Conservation (phyloP, 2,113 vertebrate genomes). For the Dromiciops gliroides region DNA sequence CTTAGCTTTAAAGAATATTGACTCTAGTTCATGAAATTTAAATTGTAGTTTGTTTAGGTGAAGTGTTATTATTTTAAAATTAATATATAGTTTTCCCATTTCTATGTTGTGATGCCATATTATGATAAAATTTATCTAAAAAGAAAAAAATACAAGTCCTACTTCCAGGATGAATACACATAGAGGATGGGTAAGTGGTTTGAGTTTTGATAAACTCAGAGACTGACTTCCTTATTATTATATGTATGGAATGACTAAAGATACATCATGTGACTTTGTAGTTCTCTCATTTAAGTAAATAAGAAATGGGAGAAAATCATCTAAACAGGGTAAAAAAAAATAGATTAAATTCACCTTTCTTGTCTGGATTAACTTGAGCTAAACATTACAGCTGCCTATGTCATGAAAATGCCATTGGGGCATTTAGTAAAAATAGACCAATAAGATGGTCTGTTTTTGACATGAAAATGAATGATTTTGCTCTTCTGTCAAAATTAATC, state of each 20-base stretch:
- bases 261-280: background rate
- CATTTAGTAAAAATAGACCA: constrained; percentile 71
- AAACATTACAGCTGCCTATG: constrained; percentile 65
- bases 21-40: background rate
- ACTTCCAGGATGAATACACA: background rate
- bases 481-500: constrained; percentile 77
- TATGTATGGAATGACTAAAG: background rate
- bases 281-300: constrained; percentile 48
- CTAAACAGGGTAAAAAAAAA: constrained; percentile 53
- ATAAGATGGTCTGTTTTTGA: constrained; percentile 65
- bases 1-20: background rate
- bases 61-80: background rate
- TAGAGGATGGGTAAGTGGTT: background rate
- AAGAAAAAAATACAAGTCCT: background rate
- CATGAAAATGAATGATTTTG: constrained; percentile 79
- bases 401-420: constrained; percentile 64
- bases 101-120: background rate
- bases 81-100: background rate
- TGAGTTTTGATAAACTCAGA: constrained; percentile 1
- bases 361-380: constrained; percentile 48
- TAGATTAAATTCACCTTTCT: constrained; percentile 53
- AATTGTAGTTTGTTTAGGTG: background rate
- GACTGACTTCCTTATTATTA: background rate
- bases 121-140: background rate
- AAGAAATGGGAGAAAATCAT: constrained; percentile 23